Evolutionary conservation across 2,113 vertebrate species (phyloP), one percentile per base, ranked within the genome.

Genomic region (Electrona antarctica): DNA sequence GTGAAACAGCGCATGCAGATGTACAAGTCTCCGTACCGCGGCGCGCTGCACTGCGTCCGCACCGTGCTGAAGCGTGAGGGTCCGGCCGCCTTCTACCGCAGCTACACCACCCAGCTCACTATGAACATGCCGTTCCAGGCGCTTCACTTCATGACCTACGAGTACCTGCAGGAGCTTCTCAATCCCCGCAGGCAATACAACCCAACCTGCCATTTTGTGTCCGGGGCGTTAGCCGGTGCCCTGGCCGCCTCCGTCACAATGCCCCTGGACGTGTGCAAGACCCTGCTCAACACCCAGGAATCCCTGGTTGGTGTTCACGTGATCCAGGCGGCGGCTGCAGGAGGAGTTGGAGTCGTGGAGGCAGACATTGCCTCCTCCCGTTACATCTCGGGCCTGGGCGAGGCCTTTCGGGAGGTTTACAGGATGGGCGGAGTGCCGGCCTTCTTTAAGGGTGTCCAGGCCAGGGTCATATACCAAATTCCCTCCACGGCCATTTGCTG

Each of bases 1-100:
- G 94, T 99, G 92, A 99, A 99, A 93, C 98, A 99, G 87, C 95
- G 98, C 87, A 97, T 99, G 97, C 98, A 99, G 94, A 98, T 99
- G 98, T 99, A 96, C 92, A 99, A 99, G 81, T 99, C 98, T 0
- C 98, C 97, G 0, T 99, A 98, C 92, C 93, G 94, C n/a, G 90
- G 95, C 62, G 97, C 97, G 82, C 93, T 93, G 79, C 97, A 99
- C 95, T 99, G 98, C 93, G 91, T 97, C 10, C 93, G 95, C 65
- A 93, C 96, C 45, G 92, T 98, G 89, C 98, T 97, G 96, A 93
- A 68, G 73, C 96, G 94, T 0, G 98, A 99, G 92, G 98, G 98
- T 74, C 82, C 93, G 0, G 93, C 94, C 51, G 98, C 98, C 13
- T 99, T 99, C 89, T 99, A 99, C 89, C 96, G 98, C 91, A 99